Conservation (phyloP, 2,888 invertebrate genomes). For the Tenthredo scrophulariae region DNA sequence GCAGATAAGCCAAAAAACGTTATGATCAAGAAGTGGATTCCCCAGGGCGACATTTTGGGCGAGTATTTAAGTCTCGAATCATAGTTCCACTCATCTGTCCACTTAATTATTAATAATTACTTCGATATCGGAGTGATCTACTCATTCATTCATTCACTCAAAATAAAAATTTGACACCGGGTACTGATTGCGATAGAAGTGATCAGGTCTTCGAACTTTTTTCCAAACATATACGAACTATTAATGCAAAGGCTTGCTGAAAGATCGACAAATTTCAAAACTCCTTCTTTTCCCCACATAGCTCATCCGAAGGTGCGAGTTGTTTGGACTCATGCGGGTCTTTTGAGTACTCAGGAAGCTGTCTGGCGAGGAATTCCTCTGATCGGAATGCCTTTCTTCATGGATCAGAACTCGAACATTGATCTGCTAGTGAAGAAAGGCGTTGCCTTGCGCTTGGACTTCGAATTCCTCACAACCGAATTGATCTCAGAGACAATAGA, state of each 20-base stretch:
- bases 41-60: constrained; percentile 42
- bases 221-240: constrained; percentile 67
- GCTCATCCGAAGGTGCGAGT: constrained; percentile 57
- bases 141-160: not conserved
- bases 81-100: not conserved
- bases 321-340: constrained; percentile 56
- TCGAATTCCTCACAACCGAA: constrained; percentile 59
- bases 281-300: constrained; percentile 3
- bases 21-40: constrained; percentile 35
- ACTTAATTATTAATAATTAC: not conserved
- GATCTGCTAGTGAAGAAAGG: constrained; percentile 58
- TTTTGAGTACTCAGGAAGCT: constrained; percentile 55
- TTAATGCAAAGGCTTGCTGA: constrained; percentile 57
- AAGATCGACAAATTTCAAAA: not conserved
- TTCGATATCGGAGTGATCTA: not conserved
- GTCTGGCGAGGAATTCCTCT: constrained; percentile 56
- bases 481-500: constrained; percentile 57
- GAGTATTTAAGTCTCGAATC: not conserved
- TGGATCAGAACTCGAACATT: constrained; percentile 61
- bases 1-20: constrained; percentile 9
- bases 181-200: not conserved
- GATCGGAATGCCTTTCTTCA: constrained; percentile 54
- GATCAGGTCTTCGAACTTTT: constrained; percentile 63
- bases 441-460: constrained; percentile 59
- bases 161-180: constrained; percentile 54